These are phyloP conservation scores for Cavia aperea DNA, from an alignment of 2,113 vertebrate species.

Conservation along the genomic window DNA sequence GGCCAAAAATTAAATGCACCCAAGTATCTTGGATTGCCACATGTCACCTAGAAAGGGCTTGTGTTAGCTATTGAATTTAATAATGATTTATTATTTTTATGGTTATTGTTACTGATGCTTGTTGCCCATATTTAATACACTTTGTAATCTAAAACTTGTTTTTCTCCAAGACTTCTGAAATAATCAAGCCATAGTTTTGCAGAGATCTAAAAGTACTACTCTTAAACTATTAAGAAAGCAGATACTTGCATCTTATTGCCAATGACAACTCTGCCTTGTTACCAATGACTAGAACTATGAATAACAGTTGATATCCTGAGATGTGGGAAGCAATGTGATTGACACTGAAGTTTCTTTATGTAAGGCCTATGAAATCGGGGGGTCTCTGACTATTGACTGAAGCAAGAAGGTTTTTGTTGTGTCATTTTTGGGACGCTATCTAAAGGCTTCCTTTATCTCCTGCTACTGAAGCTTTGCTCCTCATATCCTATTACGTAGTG, in stretches of 20 bases:
- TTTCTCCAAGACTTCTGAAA: not conserved
- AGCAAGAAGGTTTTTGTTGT: not conserved
- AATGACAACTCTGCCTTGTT: not conserved
- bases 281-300: not conserved
- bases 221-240: constrained; percentile 11
- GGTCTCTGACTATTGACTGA: not conserved
- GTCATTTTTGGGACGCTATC: not conserved
- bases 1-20: not conserved
- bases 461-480: not conserved
- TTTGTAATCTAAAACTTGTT: not conserved
- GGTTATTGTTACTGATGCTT: not conserved
- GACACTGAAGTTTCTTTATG: not conserved
- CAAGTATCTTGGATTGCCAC: not conserved
- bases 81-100: not conserved
- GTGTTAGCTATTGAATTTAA: not conserved
- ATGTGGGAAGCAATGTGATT: constrained; percentile 27
- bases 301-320: not conserved
- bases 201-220: not conserved
- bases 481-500: not conserved
- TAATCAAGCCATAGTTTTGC: not conserved
- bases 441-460: not conserved
- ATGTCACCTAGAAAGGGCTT: not conserved
- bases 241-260: not conserved
- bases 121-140: not conserved
- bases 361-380: not conserved